Base-by-base conservation (phyloP, 2,113 vertebrate species). In the Crypturellus undulatus region DNA sequence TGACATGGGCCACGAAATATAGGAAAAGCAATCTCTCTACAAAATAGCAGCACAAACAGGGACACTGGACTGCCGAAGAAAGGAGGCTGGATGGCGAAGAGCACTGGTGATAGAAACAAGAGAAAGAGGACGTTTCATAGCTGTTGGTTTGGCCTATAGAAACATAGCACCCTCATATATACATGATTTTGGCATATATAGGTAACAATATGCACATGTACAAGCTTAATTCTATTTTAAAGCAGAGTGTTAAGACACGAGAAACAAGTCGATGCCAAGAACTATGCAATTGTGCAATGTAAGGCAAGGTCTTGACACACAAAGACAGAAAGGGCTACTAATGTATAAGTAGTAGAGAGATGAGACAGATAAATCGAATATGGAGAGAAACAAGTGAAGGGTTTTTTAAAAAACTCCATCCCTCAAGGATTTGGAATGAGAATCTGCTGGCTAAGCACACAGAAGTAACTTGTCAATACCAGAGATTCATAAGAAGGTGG, bases 21-120 rank as follows among this genome's bases (percentile, higher is more conserved):
- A 34, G 34, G 34, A 49, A 25, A 49, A 28, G 25, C n/a, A 14
- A 30, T 6, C 22, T 56, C 30, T 21, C 25, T 9, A 11, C 17
- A 22, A 25, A 36, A 21, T 1, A 49, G 49, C 15, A 0, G 11
- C 16, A 73, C 1, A 1, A 77, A 34, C 19, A 4, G 12, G 19
- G 40, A 58, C 47, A 64, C 15, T 7, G 47, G 28, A 15, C 40
- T 34, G 34, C 52, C 28, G 56, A 56, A 64, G 49, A 13, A 63
- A 19, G n/a, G 19, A 3, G 5, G 15, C 7, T 34, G 54, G 67
- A 15, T 9, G 34, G 34, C 22, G 14, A 7, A 20, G 8, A 58
- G 20, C 13, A 62, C 28, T 42, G n/a, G 13, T 11, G 59, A 28
- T 7, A 40, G 45, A 80, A 32, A 10, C 28, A 72, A 52, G 4